Evolutionary conservation across 2,888 invertebrate genomes (phyloP), one percentile per base, ranked within the genome.

Genomic region (Trimorus sp.): DNA sequence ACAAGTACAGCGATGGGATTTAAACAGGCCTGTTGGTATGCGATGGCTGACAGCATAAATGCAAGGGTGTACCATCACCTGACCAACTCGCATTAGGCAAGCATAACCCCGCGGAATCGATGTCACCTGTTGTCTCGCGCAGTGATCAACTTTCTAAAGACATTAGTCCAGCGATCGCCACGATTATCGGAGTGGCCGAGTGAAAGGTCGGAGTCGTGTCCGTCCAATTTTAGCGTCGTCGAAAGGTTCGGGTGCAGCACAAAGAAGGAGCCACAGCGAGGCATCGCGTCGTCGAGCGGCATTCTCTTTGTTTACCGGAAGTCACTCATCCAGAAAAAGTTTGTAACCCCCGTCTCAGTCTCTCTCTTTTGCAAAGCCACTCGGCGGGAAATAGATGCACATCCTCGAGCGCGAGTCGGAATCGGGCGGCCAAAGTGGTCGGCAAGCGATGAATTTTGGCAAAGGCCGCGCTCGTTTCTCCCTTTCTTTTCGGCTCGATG

Each of bases 251-350:
- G 49, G 53, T 49, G 54, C 66, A 65, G 16, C 48, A 63, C 56
- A 66, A 78, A 74, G 75, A 78, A 60, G 60, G 51, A 45, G 78
- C 86, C 88, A 88, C 89, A 88, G 88, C 89, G 84, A 89, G 89
- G 90, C 90, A 90, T 90, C 89, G 88, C 87, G 87, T 81, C 79
- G 66, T 76, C 76, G 73, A 65, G 77, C 69, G 74, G 65, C 70
- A 45, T 73, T 79, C 81, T 85, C 86, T 87, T 87, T 87, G 87
- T 88, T 88, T 86, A 86, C 84, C 75, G 74, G 79, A 83, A 84
- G 58, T 78, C 85, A 69, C 51, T 86, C 84, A 86, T 73, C 83
- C 77, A 84, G 82, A 87, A 86, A 83, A 77, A 86, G 84, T 79
- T 84, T 78, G 74, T 85, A 75, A 71, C 62, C 54, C 79, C 70